Evolutionary conservation across 2,797 vertebrate species (phyloP).

Genomic region (Urosaurus nigricauda): DNA sequence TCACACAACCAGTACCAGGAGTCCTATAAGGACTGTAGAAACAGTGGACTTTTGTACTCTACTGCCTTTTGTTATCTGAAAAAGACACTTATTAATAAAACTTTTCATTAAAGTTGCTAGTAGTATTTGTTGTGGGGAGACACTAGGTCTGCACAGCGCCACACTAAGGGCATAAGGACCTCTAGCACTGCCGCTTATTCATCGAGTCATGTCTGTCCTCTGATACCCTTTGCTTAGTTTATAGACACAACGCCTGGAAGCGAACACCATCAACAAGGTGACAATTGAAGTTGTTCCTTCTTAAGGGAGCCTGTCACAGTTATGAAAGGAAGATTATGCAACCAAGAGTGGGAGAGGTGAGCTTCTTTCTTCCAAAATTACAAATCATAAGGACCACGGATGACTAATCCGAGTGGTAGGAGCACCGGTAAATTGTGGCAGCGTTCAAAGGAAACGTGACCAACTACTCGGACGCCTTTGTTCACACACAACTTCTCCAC

Average conservation of each 20-base stretch:
- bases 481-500: accelerated
- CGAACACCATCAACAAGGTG: not conserved
- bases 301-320: not conserved
- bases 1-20: not conserved
- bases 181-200: not conserved
- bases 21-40: not conserved
- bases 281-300: not conserved
- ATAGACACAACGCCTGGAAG: not conserved
- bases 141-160: no score
- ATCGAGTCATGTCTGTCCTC: not conserved
- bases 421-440: not conserved
- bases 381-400: no score
- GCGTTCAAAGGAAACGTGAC: not conserved
- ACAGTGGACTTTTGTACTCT: not conserved
- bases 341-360: not conserved
- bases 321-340: not conserved
- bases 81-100: no score
- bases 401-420: not conserved
- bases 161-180: no score
- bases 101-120: not conserved
- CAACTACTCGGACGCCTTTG: not conserved
- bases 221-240: not conserved
- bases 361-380: no score
- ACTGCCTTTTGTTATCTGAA: not conserved
- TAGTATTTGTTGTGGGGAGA: no score